Conservation (phyloP, 1,140 invertebrate species). For the Latrodectus geometricus region DNA sequence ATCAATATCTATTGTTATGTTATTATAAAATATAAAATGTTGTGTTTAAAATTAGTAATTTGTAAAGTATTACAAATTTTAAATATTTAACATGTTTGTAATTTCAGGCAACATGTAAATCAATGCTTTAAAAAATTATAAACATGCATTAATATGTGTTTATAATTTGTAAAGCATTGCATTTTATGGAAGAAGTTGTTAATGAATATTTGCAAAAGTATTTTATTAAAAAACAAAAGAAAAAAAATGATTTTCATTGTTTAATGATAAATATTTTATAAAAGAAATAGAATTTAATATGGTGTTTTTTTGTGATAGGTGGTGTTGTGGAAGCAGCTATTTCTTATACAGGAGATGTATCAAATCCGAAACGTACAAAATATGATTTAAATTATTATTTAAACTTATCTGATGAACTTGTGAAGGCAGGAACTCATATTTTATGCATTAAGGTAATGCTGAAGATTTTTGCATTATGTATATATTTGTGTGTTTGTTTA, state of each 20-base stretch:
- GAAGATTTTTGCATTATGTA: no score
- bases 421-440: conserved; percentile 98
- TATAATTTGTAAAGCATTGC: no score
- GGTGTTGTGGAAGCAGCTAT: conserved; percentile 98
- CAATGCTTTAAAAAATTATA: no score
- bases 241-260: background rate
- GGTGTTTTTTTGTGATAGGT: conserved; percentile 68
- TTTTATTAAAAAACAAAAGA: background rate
- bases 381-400: conserved; percentile 97
- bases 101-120: no score
- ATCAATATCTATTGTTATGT: no score
- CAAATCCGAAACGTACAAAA: conserved; percentile 89
- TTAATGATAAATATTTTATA: background rate
- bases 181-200: no score
- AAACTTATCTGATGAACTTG: conserved; percentile 90
- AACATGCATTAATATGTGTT: no score
- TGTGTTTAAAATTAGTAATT: no score
- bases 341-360: conserved; percentile 98
- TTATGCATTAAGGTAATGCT: conserved; percentile 86
- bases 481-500: no score
- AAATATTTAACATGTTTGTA: no score
- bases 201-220: background rate
- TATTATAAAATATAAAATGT: no score
- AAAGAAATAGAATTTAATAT: background rate
- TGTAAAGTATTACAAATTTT: no score